These are phyloP conservation scores for Brienomyrus longianalis DNA, from an alignment of 2,113 vertebrate species.

Conservation along the genomic window DNA sequence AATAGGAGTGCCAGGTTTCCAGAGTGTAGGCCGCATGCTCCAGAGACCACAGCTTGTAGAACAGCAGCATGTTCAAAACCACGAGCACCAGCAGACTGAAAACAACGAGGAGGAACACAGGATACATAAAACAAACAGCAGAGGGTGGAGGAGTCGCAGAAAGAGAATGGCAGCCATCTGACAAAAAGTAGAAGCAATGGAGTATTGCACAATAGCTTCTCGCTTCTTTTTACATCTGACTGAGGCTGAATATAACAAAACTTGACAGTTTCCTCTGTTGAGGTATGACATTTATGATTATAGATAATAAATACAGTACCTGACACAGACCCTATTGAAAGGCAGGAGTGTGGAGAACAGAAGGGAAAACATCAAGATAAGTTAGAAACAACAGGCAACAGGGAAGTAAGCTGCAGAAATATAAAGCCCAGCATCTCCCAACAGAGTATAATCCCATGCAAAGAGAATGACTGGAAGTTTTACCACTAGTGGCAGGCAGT, in stretches of 20 bases:
- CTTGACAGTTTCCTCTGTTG: neutral
- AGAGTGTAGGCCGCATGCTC: conserved; percentile 80
- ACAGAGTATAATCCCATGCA: neutral
- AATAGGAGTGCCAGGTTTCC: conserved; percentile 80
- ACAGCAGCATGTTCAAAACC: conserved; percentile 79
- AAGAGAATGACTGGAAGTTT: neutral
- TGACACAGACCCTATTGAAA: conserved; percentile 78
- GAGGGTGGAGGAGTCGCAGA: neutral
- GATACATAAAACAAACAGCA: neutral
- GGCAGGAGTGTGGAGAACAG: conserved; percentile 27
- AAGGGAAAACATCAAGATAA: neutral
- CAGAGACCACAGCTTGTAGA: conserved; percentile 83
- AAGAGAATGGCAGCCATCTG: neutral
- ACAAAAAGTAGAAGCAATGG: neutral
- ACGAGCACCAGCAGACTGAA: conserved; percentile 75
- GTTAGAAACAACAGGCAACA: neutral
- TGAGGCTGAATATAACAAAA: neutral
- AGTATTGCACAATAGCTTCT: neutral
- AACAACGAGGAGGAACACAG: conserved; percentile 8
- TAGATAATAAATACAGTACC: conserved; percentile 60
- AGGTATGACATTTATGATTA: conserved; percentile 24
- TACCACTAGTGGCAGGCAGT: neutral
- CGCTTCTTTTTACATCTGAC: neutral
- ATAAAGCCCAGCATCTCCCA: neutral
- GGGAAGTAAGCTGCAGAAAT: conserved; percentile 2